Percentiles rank a stretch among this genome's conserved stretches.
These are phyloP conservation scores for Nothocercus julius DNA, from an alignment of 2,113 vertebrate species.

Conservation along the genomic window DNA sequence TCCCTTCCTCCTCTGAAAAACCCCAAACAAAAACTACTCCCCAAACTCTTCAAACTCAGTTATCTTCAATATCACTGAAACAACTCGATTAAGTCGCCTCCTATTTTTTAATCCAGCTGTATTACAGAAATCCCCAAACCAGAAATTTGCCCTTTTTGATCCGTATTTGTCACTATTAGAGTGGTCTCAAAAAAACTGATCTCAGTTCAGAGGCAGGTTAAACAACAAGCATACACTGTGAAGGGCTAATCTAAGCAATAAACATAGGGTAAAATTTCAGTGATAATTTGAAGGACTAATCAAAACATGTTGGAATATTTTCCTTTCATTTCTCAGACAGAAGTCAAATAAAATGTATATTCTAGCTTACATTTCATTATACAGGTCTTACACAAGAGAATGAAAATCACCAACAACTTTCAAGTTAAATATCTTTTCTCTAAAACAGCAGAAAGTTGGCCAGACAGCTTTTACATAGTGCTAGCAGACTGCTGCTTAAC, in stretches of 20 bases:
- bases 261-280: neutral
- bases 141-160: neutral
- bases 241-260: neutral
- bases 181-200: neutral
- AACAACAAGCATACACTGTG: neutral
- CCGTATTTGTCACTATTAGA: neutral
- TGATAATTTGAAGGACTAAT: neutral
- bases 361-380: neutral
- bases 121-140: neutral
- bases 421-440: neutral
- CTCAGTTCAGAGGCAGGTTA: neutral
- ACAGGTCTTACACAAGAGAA: neutral
- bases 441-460: neutral
- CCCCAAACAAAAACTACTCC: neutral
- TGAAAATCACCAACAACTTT: neutral
- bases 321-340: neutral
- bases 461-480: neutral
- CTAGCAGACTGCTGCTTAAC: neutral
- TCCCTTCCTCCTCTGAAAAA: neutral
- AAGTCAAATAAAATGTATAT: neutral
- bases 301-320: neutral
- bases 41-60: neutral
- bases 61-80: neutral
- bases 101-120: neutral
- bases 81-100: fast-evolving